Evolutionary conservation across 2,888 invertebrate species (phyloP), one percentile per base, ranked within the genome.

Genomic region (Drosophila flavopinicola): DNA sequence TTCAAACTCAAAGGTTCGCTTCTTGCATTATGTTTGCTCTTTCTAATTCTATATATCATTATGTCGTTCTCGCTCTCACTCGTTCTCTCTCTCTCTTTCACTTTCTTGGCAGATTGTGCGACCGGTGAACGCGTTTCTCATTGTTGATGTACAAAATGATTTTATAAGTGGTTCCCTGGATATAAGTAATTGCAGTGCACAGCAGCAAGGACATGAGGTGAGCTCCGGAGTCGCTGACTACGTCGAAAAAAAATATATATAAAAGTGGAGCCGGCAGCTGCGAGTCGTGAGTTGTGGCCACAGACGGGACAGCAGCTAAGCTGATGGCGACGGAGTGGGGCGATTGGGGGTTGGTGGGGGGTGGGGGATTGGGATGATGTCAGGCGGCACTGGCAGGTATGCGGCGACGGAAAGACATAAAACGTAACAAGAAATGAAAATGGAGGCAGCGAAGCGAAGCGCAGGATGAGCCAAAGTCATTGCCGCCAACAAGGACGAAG

Each of bases 111-210:
- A 96, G 95, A 95, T 96, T 90, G 95, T 96, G 61, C 94, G 96
- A 52, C 97, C 97, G 13, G 94, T 96, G 75, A 95, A 95, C 89
- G 98, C 96, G 20, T 95, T 99, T 90, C 93, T 99, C 69, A 94
- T 99, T 64, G 97, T 99, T 68, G 99, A 99, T 91, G 98, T 99
- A 24, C 99, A 99, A 92, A 99, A 99, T 91, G 99, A 99, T 92
- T 99, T 99, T 92, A 98, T 99, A 89, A 94, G 95, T 53, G 99
- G 99, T 37, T 96, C 97, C 6, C 93, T 99, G 83, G 96, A 98
- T 91, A 96, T 99, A 89, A 96, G 96, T 91, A 95, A 97, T 88
- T 98, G 98, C 91, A 96, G 96, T 65, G 98, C 98, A 13, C 96
- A 96, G 88, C 97, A 98, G 73, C 96, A 97, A 87, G 97, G 97